Evolutionary conservation across 2,113 vertebrate genomes (phyloP), one percentile per base, ranked within the genome.

Genomic region (Podiceps cristatus): DNA sequence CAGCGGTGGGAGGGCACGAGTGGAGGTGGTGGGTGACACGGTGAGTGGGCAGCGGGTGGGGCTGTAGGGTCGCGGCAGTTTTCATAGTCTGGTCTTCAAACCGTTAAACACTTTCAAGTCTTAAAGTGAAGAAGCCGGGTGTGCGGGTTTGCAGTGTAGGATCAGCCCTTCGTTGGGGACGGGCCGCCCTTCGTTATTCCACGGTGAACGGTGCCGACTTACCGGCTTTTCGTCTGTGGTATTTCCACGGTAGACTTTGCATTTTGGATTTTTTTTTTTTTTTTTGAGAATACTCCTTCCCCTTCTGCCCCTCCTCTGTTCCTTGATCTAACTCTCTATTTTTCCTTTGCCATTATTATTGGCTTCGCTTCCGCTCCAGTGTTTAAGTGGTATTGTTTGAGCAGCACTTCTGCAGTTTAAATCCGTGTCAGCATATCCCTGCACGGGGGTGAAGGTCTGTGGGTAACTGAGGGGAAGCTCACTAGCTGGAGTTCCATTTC

Each of bases 181-280:
- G 3, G 7, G 0, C 12, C 3, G 29, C 7, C 0, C 9, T 55
- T n/a, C 6, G 0, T 37, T 67, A 7, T 42, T 31, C 8, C 0
- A 2, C 79, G 6, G 5, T 9, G 7, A n/a, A 7, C 52, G 8
- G 29, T 13, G 22, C 56, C 27, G 56, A n/a, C 17, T 27, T 35
- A 56, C 31, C 25, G 1, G 0, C 10, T 80, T 27, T 3, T 23
- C 5, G 9, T 90, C 58, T 0, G 6, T 55, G 62, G 80, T 37
- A 27, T 81, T 87, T 59, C 56, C 29, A 19, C 45, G 47, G 25
- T 29, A 69, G 49, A 2, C 18, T 66, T 84, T 24, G 18, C 44
- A 0, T 16, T 90, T 75, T 13, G 29, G 20, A 62, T 35, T 73
- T 1, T 37, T 37, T 37, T 37, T 37, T 37, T 37, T 42, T 25